phyloP scores from a whole-genome alignment of 2,113 vertebrate genomes.

The Paralichthys olivaceus region DNA sequence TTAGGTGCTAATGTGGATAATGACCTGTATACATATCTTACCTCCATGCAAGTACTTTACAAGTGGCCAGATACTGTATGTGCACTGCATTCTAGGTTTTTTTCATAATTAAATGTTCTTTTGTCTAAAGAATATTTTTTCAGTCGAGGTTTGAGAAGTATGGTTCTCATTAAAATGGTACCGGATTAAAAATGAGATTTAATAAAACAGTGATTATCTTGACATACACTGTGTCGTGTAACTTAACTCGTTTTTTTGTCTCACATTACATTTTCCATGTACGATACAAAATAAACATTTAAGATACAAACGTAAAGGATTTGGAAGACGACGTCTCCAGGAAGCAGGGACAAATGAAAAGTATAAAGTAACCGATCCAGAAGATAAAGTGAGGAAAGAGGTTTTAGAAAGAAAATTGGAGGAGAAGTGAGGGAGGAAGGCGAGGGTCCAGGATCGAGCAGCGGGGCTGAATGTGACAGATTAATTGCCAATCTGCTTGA shows the following conservation, averaged over 20 bases:
- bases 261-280: neutral
- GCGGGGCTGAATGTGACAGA: conserved; percentile 57
- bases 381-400: neutral
- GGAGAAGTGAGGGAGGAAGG: neutral
- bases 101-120: no score
- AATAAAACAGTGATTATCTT: no score
- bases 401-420: conserved; percentile 1
- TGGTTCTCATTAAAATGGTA: no score
- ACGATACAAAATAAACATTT: neutral
- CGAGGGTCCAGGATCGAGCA: conserved; percentile 5
- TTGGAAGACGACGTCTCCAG: conserved; percentile 31
- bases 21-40: no score
- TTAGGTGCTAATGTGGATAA: no score
- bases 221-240: neutral
- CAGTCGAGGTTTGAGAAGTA: no score
- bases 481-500: conserved; percentile 73
- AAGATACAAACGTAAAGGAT: conserved; percentile 30
- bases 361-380: conserved; percentile 13
- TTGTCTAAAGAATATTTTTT: no score
- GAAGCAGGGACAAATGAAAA: conserved; percentile 22
- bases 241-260: neutral
- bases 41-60: no score
- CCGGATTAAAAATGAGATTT: no score
- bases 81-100: no score
- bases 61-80: no score